Evolutionary conservation across 2,113 vertebrate species (phyloP).

Genomic region (human (Homo sapiens)): GRCh38 chr16:21626501-21627000

Average conservation of each 20-base stretch:
- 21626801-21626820: constrained; percentile 51
- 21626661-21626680: background rate
- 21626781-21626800: background rate
- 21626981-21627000: constrained; percentile 22
- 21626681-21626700: background rate
- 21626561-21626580: background rate
- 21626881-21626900: constrained; percentile 30
- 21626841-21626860: constrained; percentile 53
- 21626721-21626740: background rate
- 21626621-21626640: background rate
- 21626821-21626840: background rate
- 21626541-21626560: background rate
- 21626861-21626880: constrained; percentile 30
- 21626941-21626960: background rate
- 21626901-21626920: background rate
- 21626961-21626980: background rate
- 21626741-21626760: background rate
- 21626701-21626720: background rate
- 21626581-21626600: background rate
- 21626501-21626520: background rate
- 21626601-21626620: background rate
- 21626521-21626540: background rate
- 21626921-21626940: constrained; percentile 12
- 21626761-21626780: background rate
- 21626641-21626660: background rate